A percentile compares a stretch with the other conserved stretches of the same genome.
phyloP scores from a whole-genome alignment of 2,797 vertebrate species.

The Hypotaenidia okinawae region DNA sequence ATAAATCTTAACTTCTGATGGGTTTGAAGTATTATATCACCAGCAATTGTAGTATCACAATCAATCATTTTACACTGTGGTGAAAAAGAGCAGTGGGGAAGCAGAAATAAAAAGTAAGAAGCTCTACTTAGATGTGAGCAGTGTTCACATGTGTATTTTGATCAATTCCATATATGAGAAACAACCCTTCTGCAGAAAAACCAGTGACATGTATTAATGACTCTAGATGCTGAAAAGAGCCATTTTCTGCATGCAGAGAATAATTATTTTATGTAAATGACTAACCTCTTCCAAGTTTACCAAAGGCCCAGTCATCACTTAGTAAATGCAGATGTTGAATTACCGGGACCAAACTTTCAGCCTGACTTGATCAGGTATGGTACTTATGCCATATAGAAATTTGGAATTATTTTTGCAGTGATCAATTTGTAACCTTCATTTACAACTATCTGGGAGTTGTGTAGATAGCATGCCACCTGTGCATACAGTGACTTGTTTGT shows the following conservation, averaged over 20 bases:
- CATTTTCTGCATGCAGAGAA: not conserved
- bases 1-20: not conserved
- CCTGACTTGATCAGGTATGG: not conserved
- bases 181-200: not conserved
- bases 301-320: not conserved
- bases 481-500: not conserved
- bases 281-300: not conserved
- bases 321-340: not conserved
- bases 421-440: not conserved
- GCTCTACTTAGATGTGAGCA: not conserved
- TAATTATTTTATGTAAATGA: not conserved
- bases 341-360: not conserved
- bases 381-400: not conserved
- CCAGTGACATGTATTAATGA: not conserved
- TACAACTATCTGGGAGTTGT: not conserved
- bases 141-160: not conserved
- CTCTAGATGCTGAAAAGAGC: not conserved
- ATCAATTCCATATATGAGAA: not conserved
- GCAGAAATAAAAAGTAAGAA: not conserved
- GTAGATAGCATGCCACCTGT: not conserved
- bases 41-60: not conserved
- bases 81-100: not conserved
- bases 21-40: not conserved
- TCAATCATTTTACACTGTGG: not conserved
- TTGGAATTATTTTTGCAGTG: not conserved